Percentiles rank a stretch among this genome's conserved stretches.
Conservation (phyloP, 2,797 vertebrate species). For the Octomys mimax region DNA sequence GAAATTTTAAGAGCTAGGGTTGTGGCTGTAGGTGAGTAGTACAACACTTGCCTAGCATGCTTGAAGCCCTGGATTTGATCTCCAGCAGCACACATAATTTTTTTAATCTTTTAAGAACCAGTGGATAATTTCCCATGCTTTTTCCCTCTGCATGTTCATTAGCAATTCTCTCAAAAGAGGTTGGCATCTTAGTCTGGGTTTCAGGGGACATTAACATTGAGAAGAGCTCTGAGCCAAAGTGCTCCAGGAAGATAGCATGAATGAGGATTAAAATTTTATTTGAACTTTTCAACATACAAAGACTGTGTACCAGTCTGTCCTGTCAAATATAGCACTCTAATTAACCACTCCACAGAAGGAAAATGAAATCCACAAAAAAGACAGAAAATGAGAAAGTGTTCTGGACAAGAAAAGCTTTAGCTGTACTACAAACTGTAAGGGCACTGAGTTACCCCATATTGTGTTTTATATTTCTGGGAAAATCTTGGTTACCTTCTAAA, state of each 20-base stretch:
- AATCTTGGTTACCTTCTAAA: not conserved
- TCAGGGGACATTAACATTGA: not conserved
- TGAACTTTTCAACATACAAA: constrained; percentile 11
- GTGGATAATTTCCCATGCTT: not conserved
- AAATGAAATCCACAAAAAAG: not conserved
- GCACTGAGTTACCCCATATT: not conserved
- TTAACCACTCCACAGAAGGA: not conserved
- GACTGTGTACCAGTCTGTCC: not conserved
- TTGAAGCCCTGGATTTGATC: not conserved
- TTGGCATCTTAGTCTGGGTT: not conserved
- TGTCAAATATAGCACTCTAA: not conserved
- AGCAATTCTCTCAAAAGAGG: not conserved
- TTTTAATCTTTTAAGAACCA: not conserved
- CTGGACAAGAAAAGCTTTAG: not conserved
- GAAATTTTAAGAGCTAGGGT: not conserved
- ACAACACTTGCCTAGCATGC: not conserved
- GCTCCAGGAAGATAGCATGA: not conserved
- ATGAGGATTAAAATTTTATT: constrained; percentile 24
- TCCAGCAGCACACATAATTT: not conserved
- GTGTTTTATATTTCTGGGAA: constrained; percentile 41
- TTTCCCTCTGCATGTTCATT: not conserved
- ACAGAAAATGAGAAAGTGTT: not conserved
- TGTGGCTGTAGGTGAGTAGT: not conserved
- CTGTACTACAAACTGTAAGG: not conserved
- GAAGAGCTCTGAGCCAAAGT: not conserved